A percentile compares a stretch with the other conserved stretches of the same genome.
Conservation (phyloP, 2,797 vertebrate genomes). For the Macropus fuliginosus region DNA sequence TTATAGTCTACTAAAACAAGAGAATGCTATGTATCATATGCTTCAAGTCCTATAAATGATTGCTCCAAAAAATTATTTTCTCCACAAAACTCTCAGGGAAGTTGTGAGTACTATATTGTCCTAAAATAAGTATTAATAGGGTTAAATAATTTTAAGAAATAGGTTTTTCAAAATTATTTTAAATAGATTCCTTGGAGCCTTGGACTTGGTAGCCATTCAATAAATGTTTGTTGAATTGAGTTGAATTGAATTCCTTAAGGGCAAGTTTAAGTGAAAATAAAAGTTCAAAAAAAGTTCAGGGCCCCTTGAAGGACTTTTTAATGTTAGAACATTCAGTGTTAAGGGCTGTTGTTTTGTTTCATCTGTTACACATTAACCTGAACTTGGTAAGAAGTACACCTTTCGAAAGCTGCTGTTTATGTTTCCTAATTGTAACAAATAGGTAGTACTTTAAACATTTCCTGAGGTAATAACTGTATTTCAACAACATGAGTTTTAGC, state of each 20-base stretch:
- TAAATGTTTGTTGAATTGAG: background rate
- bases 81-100: background rate
- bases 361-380: conserved; percentile 81
- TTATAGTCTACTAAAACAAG: background rate
- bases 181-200: conserved; percentile 28
- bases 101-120: background rate
- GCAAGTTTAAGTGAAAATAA: conserved; percentile 83
- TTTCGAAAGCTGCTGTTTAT: conserved; percentile 68
- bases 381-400: conserved; percentile 71
- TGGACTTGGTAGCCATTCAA: background rate
- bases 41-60: background rate
- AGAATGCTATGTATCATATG: background rate
- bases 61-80: background rate
- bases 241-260: conserved; percentile 81
- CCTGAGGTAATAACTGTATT: conserved; percentile 55
- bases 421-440: conserved; percentile 63
- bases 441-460: conserved; percentile 45
- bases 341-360: conserved; percentile 59
- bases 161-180: conserved; percentile 52
- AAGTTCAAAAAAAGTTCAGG: conserved; percentile 86
- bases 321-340: conserved; percentile 63
- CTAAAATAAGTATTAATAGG: background rate
- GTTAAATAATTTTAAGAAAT: conserved; percentile 47
- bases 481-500: conserved; percentile 46
- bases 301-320: conserved; percentile 77